These are phyloP conservation scores for Petrolisthes cinctipes DNA, from an alignment of 2,888 invertebrate species.

Conservation along the genomic window DNA sequence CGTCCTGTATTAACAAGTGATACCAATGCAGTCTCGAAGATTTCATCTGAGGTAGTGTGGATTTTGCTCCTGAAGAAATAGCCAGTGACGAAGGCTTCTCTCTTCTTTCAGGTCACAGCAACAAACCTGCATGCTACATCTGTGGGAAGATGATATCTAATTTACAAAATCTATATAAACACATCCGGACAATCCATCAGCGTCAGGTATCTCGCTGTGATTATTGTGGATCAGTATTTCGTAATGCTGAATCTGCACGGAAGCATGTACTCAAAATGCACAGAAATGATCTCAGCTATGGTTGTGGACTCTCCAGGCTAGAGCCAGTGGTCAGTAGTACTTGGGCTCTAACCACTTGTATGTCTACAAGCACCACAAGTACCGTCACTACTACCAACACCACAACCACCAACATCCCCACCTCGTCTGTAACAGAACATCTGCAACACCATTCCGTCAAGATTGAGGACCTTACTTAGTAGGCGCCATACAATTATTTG, in stretches of 20 bases:
- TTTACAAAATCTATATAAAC: constrained; percentile 61
- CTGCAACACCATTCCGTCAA: constrained; percentile 57
- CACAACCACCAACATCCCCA: neutral
- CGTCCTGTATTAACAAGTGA: constrained; percentile 45
- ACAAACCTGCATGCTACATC: constrained; percentile 63
- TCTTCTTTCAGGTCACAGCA: constrained; percentile 61
- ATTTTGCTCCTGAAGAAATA: constrained; percentile 41
- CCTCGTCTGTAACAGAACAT: constrained; percentile 28
- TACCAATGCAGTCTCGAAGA: constrained; percentile 44
- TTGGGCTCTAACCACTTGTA: constrained; percentile 30
- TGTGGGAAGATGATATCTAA: constrained; percentile 62
- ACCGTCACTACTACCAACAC: constrained; percentile 25
- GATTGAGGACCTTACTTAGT: constrained; percentile 57
- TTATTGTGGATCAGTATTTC: constrained; percentile 58
- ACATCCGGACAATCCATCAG: constrained; percentile 61
- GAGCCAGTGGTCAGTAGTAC: constrained; percentile 48
- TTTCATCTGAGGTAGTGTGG: constrained; percentile 40
- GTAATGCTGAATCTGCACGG: constrained; percentile 60
- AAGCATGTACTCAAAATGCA: constrained; percentile 61
- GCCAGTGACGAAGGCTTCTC: constrained; percentile 62
- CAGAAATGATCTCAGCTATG: constrained; percentile 44
- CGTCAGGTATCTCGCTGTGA: constrained; percentile 62
- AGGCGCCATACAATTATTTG: constrained; percentile 56
- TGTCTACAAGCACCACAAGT: constrained; percentile 22
- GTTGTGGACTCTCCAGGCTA: constrained; percentile 52